These are phyloP conservation scores for Aleiodes leptofemur DNA, from an alignment of 2,888 invertebrate genomes.

Conservation along the genomic window DNA sequence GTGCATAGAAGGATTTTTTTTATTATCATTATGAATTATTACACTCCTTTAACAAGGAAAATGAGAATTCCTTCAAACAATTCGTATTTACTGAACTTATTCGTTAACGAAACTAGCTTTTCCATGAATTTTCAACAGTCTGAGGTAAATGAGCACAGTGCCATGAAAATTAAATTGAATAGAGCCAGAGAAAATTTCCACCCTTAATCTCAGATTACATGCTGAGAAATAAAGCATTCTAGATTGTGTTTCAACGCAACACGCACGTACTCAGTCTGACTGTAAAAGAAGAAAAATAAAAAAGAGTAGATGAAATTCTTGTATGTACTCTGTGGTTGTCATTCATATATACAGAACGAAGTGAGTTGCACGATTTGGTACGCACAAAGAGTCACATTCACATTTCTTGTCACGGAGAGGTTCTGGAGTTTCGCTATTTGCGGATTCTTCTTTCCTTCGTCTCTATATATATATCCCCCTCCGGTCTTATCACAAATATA, in stretches of 20 bases:
- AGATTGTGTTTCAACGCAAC: conserved; percentile 23
- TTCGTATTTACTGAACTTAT: too few species aligned
- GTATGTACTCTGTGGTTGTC: too few species aligned
- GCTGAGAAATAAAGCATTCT: conserved; percentile 3
- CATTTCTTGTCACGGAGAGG: conserved; percentile 36
- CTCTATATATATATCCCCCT: not conserved
- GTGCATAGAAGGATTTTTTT: too few species aligned
- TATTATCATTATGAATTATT: too few species aligned
- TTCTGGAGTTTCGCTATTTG: conserved; percentile 10
- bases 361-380: conserved; percentile 30
- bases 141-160: too few species aligned
- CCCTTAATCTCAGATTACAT: not conserved
- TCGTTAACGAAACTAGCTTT: too few species aligned
- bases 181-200: too few species aligned
- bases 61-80: too few species aligned
- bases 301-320: not conserved
- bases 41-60: too few species aligned
- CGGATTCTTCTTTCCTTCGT: not conserved
- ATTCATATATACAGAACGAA: too few species aligned
- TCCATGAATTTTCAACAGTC: too few species aligned
- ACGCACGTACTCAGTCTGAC: conserved; percentile 47
- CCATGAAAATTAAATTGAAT: too few species aligned
- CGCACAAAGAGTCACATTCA: conserved; percentile 38
- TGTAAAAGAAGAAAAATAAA: conserved; percentile 39
- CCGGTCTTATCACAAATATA: not conserved